A percentile compares a stretch with the other conserved stretches of the same genome.
Conservation (phyloP, 2,113 vertebrate genomes). For the Athene noctua region DNA sequence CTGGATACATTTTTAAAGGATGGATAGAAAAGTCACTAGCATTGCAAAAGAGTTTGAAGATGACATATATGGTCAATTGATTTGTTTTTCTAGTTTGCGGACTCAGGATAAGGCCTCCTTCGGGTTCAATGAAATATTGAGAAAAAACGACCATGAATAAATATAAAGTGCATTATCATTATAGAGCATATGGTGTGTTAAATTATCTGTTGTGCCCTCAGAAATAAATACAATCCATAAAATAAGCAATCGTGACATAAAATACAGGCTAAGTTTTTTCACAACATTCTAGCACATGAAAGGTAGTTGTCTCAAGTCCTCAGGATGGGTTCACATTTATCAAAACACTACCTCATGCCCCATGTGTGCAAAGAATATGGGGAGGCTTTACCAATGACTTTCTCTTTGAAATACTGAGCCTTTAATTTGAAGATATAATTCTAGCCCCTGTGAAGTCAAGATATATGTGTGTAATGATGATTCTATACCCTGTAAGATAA, state of each 20-base stretch:
- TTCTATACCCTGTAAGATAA: background rate
- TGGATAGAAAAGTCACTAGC: constrained; percentile 26
- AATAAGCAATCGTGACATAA: background rate
- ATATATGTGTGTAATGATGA: background rate
- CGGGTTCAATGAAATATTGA: constrained; percentile 35
- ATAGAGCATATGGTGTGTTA: constrained; percentile 32
- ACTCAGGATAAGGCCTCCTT: constrained; percentile 39
- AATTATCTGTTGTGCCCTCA: constrained; percentile 26
- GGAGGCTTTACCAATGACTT: background rate
- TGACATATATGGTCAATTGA: constrained; percentile 44
- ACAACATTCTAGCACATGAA: background rate
- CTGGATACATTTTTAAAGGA: constrained; percentile 27
- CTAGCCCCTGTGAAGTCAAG: background rate
- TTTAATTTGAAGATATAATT: background rate
- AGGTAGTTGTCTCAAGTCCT: background rate
- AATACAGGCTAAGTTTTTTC: constrained; percentile 1
- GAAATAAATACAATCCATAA: constrained; percentile 42
- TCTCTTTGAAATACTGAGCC: background rate
- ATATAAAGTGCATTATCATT: constrained; percentile 51
- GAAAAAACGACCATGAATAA: constrained; percentile 4
- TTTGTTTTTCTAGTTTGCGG: constrained; percentile 48
- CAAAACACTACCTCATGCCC: background rate
- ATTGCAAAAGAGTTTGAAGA: constrained; percentile 29
- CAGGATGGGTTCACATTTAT: background rate
- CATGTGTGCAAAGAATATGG: background rate